Base-by-base conservation (phyloP, 1,140 invertebrate genomes). In the Eurosta solidaginis region DNA sequence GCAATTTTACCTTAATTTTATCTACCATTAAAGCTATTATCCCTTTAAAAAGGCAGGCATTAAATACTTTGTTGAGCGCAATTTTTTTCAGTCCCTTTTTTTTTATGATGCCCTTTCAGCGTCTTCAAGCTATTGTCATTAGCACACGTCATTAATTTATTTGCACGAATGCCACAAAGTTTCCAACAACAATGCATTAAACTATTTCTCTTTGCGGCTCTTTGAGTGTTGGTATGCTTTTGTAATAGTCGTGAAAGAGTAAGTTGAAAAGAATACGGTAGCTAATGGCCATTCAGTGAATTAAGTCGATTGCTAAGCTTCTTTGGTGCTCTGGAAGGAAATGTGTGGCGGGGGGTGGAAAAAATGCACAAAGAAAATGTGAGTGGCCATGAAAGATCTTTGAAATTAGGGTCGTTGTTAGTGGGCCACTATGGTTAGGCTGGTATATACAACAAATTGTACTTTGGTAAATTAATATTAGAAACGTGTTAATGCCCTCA, bases 141-240 rank as follows among this genome's bases (percentile, higher is more conserved):
- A 68, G 59, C 59, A 68, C 59, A 40, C 59, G 33, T 42, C 59
- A 68, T 68, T 68, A 68, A 68, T 33, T 68, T 33, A 68, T 68
- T 68, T 68, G 59, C 22, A n/a, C n/a, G 59, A 40, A 68, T 42
- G 33, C 59, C 29, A 40, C 59, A 40, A 68, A 68, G 59, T 68
- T 5, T 68, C 5, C 59, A 36, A 40, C 33, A 40, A 40, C 40
- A 33, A 25, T 40, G 14, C 36, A n/a, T 3, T 17, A 17, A 40
- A 59, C n/a, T n/a, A n/a, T n/a, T n/a, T n/a, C n/a, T n/a, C n/a
- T n/a, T n/a, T n/a, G n/a, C n/a, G n/a, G 33, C 27, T 20, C 27
- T 25, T 12, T 52, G 50, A 1, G 50, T 52, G 50, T 52, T 25
- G 1, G 50, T n/a, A n/a, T n/a, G n/a, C n/a, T n/a, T n/a, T n/a